phyloP scores from a whole-genome alignment of 2,113 vertebrate species.

The Jaculus jaculus region DNA sequence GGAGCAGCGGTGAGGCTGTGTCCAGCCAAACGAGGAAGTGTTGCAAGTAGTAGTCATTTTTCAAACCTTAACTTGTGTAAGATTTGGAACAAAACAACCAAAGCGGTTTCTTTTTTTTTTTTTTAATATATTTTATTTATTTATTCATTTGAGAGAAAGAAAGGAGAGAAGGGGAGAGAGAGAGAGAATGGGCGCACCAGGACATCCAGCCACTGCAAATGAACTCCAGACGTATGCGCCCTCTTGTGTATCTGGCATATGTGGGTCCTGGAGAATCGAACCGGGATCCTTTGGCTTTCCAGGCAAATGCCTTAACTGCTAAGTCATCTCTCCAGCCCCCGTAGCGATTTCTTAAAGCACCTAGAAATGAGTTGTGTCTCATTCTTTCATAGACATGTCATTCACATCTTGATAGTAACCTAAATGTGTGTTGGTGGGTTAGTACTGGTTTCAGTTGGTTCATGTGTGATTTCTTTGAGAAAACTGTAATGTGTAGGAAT shows the following conservation, averaged over 20 bases:
- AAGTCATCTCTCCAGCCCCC: too few relatives aligned
- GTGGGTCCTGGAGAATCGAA: too few relatives aligned
- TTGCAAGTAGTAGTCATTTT: conserved; percentile 34
- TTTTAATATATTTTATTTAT: too few relatives aligned
- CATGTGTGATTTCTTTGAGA: neutral
- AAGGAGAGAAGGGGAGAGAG: too few relatives aligned
- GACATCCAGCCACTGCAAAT: too few relatives aligned
- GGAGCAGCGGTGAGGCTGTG: neutral
- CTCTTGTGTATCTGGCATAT: too few relatives aligned
- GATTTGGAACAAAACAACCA: neutral
- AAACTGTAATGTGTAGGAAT: conserved; percentile 22
- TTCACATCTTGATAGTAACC: conserved; percentile 7
- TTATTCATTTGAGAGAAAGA: too few relatives aligned
- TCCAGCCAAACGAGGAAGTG: neutral
- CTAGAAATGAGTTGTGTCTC: neutral
- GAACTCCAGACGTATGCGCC: too few relatives aligned
- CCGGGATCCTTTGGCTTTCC: too few relatives aligned
- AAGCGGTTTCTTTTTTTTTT: neutral
- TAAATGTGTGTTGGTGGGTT: neutral
- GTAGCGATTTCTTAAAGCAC: conserved; percentile 1
- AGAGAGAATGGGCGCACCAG: too few relatives aligned
- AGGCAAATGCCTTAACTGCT: too few relatives aligned
- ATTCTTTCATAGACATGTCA: conserved; percentile 6
- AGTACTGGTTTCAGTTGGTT: conserved; percentile 14
- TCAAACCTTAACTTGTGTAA: neutral